Percentiles rank a stretch among this genome's conserved stretches.
These are phyloP conservation scores for Sebastes hubbsi DNA, from an alignment of 2,797 vertebrate genomes.

Conservation along the genomic window DNA sequence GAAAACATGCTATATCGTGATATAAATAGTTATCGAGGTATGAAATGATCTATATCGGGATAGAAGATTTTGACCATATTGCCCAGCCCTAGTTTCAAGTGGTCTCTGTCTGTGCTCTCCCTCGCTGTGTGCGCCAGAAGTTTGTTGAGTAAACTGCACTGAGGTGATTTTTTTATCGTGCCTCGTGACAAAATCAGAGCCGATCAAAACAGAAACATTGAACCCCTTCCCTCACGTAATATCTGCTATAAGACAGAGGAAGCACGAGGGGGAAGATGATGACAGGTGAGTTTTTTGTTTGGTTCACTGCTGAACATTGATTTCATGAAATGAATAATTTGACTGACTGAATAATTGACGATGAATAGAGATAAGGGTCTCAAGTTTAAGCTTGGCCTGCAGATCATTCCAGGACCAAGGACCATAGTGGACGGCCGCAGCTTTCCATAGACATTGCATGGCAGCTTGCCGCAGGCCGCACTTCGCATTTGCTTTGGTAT, in stretches of 20 bases:
- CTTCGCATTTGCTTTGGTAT: fast-evolving
- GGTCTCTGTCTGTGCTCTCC: not conserved
- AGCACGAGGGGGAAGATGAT: not conserved
- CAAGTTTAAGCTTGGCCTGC: no score
- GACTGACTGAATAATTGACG: not conserved
- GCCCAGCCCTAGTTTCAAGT: no score
- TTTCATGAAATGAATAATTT: not conserved
- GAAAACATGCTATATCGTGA: no score
- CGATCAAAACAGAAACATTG: slow-evolving; percentile 21
- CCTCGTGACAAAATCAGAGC: not conserved
- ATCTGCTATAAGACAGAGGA: not conserved
- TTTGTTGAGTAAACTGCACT: slow-evolving; percentile 24
- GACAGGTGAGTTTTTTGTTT: not conserved
- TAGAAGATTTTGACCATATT: no score
- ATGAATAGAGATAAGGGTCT: no score
- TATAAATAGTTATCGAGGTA: no score
- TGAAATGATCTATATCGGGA: no score
- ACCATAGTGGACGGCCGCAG: no score
- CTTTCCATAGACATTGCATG: no score
- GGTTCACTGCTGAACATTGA: not conserved
- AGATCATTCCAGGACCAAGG: no score
- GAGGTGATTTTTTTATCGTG: not conserved
- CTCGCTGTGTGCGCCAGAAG: not conserved
- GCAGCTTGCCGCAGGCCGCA: no score
- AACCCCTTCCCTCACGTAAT: not conserved